Conservation (phyloP, 2,888 invertebrate genomes). For the Linyphia triangularis region DNA sequence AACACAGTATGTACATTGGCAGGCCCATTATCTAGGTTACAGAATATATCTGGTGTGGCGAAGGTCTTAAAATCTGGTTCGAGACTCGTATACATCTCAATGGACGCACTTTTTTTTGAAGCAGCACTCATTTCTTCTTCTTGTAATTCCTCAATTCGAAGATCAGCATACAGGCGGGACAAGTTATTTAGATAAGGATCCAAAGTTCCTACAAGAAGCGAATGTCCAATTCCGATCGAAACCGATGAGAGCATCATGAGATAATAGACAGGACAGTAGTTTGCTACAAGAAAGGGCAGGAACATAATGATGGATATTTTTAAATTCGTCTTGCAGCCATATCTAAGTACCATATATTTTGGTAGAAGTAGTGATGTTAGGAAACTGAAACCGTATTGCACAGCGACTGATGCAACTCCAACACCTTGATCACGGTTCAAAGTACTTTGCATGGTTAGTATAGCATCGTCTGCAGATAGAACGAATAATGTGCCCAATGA, state of each 20-base stretch:
- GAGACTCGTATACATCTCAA: no score
- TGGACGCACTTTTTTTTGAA: no score
- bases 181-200: slow-evolving; percentile 97
- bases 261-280: slow-evolving; percentile 92
- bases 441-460: slow-evolving; percentile 93
- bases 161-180: slow-evolving; percentile 90
- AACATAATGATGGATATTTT: slow-evolving; percentile 95
- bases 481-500: slow-evolving; percentile 96
- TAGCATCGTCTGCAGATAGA: slow-evolving; percentile 97
- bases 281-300: slow-evolving; percentile 95
- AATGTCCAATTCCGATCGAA: slow-evolving; percentile 94
- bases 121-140: no score
- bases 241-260: slow-evolving; percentile 94
- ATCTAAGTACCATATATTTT: slow-evolving; percentile 92
- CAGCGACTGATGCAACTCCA: slow-evolving; percentile 92
- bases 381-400: slow-evolving; percentile 94
- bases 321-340: slow-evolving; percentile 97
- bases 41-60: no score
- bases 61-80: no score
- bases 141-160: no score
- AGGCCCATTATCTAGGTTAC: no score
- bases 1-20: no score
- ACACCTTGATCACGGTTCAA: slow-evolving; percentile 93
- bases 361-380: slow-evolving; percentile 98
- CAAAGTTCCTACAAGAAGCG: slow-evolving; percentile 98